phyloP scores from a whole-genome alignment of 2,113 vertebrate genomes.

The Gobiocypris rarus region DNA sequence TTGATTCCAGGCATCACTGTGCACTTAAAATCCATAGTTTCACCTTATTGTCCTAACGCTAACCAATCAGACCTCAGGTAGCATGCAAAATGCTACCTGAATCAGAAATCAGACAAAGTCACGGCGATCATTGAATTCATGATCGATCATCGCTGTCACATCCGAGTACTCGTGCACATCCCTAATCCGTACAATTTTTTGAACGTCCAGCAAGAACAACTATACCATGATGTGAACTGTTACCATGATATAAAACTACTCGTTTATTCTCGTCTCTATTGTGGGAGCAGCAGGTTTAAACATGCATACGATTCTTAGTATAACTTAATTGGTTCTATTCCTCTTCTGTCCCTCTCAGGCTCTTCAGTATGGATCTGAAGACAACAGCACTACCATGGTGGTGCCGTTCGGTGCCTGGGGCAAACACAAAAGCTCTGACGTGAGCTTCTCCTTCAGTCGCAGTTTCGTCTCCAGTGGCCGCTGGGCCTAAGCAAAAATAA shows the following conservation, averaged over 20 bases:
- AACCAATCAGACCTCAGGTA: no score
- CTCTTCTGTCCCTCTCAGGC: slow-evolving; percentile 73
- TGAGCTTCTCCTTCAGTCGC: slow-evolving; percentile 93
- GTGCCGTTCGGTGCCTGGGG: slow-evolving; percentile 98
- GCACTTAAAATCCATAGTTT: no score
- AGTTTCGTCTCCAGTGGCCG: slow-evolving; percentile 93
- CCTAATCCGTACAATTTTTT: not conserved
- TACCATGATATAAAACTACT: not conserved
- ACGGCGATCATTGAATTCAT: no score
- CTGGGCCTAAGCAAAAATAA: slow-evolving; percentile 80
- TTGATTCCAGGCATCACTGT: no score
- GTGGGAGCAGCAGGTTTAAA: not conserved
- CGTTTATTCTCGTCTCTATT: not conserved
- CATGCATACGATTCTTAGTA: not conserved
- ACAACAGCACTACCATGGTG: slow-evolving; percentile 92
- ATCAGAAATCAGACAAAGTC: no score
- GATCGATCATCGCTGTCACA: no score
- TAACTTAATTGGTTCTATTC: not conserved
- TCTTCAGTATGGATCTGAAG: slow-evolving; percentile 90
- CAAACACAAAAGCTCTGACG: slow-evolving; percentile 85
- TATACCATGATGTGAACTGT: not conserved
- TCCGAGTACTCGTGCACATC: no score
- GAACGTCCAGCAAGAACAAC: not conserved
- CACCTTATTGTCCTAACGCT: no score
- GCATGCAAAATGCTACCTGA: no score